These are phyloP conservation scores for Malacosoma neustria DNA, from an alignment of 2,888 invertebrate genomes.

Conservation along the genomic window DNA sequence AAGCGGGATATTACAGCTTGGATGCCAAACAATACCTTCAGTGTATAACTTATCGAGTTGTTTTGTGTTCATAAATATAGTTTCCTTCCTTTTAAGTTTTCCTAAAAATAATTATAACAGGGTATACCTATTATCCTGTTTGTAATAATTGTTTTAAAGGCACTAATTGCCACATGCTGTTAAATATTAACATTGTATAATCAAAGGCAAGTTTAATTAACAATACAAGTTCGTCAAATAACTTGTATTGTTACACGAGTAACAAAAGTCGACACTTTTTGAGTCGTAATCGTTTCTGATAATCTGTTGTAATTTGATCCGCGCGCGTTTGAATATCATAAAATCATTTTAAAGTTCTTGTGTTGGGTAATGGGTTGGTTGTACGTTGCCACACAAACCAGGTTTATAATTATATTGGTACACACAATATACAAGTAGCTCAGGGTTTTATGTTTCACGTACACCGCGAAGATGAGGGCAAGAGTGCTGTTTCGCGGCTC, in stretches of 20 bases:
- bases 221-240: background rate
- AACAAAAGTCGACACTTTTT: background rate
- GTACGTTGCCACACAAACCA: background rate
- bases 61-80: slow-evolving; percentile 21
- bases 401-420: background rate
- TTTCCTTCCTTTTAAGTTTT: slow-evolving; percentile 29
- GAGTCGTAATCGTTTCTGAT: background rate
- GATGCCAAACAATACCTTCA: slow-evolving; percentile 36
- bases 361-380: background rate
- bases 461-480: no score
- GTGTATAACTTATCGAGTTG: slow-evolving; percentile 25
- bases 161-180: background rate
- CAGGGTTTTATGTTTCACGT: no score
- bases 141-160: no score
- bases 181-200: background rate
- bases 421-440: no score
- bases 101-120: background rate
- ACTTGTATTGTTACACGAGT: background rate
- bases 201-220: background rate
- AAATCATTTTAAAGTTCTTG: background rate
- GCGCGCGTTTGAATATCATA: background rate
- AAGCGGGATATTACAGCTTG: slow-evolving; percentile 33
- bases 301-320: background rate
- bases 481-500: no score
- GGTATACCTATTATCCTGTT: background rate